Evolutionary conservation across 2,888 invertebrate species (phyloP).

Genomic region (Ethmia dodecea): DNA sequence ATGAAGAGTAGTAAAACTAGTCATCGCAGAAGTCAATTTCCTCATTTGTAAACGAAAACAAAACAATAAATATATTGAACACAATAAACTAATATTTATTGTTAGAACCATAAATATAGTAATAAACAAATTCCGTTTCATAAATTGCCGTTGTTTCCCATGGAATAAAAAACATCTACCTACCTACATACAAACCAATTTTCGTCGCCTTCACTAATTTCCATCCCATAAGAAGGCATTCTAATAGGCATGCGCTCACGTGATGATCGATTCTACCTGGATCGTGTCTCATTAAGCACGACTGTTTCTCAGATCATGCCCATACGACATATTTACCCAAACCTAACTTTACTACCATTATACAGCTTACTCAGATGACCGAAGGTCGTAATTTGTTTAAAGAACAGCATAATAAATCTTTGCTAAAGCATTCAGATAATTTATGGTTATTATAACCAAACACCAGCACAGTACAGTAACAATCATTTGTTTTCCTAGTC

Average conservation of each 20-base stretch:
- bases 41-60: not conserved
- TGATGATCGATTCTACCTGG: slow-evolving; percentile 38
- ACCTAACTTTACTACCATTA: slow-evolving; percentile 6
- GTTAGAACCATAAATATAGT: not conserved
- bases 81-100: not conserved
- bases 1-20: too few relatives aligned
- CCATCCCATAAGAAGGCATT: slow-evolving; percentile 25
- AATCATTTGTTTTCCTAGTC: slow-evolving; percentile 53
- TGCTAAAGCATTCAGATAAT: slow-evolving; percentile 29
- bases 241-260: slow-evolving; percentile 31
- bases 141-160: slow-evolving; percentile 10
- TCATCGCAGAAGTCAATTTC: too few relatives aligned
- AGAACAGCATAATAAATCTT: slow-evolving; percentile 14
- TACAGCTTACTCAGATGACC: not conserved
- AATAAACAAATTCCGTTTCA: slow-evolving; percentile 6
- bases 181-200: slow-evolving; percentile 15
- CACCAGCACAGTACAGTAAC: slow-evolving; percentile 40
- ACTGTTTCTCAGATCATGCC: slow-evolving; percentile 27
- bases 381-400: slow-evolving; percentile 13
- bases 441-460: slow-evolving; percentile 50
- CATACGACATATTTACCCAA: slow-evolving; percentile 25
- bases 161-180: slow-evolving; percentile 12
- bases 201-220: slow-evolving; percentile 22
- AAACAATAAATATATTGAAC: too few relatives aligned
- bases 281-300: slow-evolving; percentile 40